phyloP scores from a whole-genome alignment of 2,888 invertebrate species.

The Microplitis deprimator region DNA sequence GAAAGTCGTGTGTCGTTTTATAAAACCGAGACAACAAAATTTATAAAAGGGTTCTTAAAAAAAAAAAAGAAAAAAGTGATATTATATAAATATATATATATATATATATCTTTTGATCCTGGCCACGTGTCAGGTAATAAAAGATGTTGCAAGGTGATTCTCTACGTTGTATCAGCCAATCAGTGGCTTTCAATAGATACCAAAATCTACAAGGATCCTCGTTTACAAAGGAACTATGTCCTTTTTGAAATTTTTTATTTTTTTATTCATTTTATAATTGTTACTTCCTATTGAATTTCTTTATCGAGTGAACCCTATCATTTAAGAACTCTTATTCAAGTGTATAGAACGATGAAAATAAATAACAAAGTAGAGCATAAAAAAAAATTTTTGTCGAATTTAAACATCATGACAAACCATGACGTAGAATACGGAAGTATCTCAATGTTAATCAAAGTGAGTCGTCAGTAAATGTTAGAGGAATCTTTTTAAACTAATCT shows the following conservation, averaged over 20 bases:
- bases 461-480: slow-evolving; percentile 27
- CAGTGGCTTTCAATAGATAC: slow-evolving; percentile 33
- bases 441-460: slow-evolving; percentile 40
- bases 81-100: slow-evolving; percentile 33
- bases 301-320: background rate
- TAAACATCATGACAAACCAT: slow-evolving; percentile 2
- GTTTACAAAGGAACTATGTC: slow-evolving; percentile 12
- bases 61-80: slow-evolving; percentile 21
- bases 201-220: background rate
- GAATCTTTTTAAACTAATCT: slow-evolving; percentile 37
- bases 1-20: slow-evolving; percentile 51
- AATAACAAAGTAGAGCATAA: background rate
- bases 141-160: slow-evolving; percentile 65
- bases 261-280: slow-evolving; percentile 24
- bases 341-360: background rate
- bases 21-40: slow-evolving; percentile 48
- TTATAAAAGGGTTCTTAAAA: slow-evolving; percentile 44
- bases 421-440: slow-evolving; percentile 35
- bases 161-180: slow-evolving; percentile 17
- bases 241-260: slow-evolving; percentile 25
- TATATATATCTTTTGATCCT: slow-evolving; percentile 44
- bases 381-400: background rate
- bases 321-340: background rate
- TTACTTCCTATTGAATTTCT: slow-evolving; percentile 16
- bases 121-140: slow-evolving; percentile 69